phyloP scores from a whole-genome alignment of 2,888 invertebrate species.

The Drosophila kambysellisi region DNA sequence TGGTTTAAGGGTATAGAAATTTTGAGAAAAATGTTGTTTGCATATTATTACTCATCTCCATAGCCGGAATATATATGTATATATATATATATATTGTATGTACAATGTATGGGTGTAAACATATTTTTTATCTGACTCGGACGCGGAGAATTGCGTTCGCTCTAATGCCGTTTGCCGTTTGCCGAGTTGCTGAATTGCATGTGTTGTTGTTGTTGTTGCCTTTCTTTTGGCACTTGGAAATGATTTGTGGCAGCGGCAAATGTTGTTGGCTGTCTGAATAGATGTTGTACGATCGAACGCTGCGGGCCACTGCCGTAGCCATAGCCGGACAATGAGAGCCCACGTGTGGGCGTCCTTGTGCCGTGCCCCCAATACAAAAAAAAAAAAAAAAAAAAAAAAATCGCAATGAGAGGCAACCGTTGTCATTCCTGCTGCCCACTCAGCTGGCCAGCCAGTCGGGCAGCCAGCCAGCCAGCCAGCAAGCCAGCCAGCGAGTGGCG shows the following conservation, averaged over 20 bases:
- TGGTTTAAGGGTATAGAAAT: neutral
- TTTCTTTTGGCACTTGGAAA: constrained; percentile 72
- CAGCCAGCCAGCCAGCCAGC: constrained; percentile 4
- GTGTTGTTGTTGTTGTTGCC: constrained; percentile 9
- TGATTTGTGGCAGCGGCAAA: constrained; percentile 75
- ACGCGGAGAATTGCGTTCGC: constrained; percentile 53
- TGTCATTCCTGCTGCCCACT: constrained; percentile 72
- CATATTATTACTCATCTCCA: constrained; percentile 34
- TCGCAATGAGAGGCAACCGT: constrained; percentile 42
- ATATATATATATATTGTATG: neutral
- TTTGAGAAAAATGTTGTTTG: constrained; percentile 18
- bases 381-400: neutral
- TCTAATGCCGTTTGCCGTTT: constrained; percentile 58
- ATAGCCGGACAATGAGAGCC: constrained; percentile 52
- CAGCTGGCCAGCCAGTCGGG: constrained; percentile 28
- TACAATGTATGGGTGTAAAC: constrained; percentile 3
- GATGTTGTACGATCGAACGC: constrained; percentile 35
- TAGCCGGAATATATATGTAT: constrained; percentile 10
- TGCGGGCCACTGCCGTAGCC: constrained; percentile 24
- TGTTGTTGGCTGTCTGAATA: constrained; percentile 61
- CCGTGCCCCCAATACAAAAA: neutral
- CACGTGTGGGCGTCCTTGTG: constrained; percentile 52
- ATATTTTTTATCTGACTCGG: constrained; percentile 40
- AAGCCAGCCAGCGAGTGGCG: constrained; percentile 19
- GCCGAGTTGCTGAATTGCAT: constrained; percentile 24